These are phyloP conservation scores for Plutomurus gul DNA, from an alignment of 1,140 invertebrate genomes.

Conservation along the genomic window DNA sequence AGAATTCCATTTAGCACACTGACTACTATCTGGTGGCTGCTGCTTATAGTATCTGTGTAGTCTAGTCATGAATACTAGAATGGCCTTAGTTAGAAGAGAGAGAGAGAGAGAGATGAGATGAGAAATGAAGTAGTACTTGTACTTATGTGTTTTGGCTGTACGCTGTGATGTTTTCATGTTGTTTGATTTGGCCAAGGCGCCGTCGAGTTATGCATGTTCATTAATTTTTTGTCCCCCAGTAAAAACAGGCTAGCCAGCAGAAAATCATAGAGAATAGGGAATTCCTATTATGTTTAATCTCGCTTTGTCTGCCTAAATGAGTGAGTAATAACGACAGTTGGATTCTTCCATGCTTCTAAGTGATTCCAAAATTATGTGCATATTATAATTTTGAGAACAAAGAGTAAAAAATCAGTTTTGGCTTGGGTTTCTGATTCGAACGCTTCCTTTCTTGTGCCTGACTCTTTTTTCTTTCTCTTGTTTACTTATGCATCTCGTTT, in stretches of 20 bases:
- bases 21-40: background rate
- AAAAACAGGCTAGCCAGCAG: background rate
- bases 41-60: background rate
- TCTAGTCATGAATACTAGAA: conserved; percentile 8
- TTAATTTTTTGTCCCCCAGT: conserved; percentile 9
- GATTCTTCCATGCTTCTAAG: conserved; percentile 1
- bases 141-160: background rate
- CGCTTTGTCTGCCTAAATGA: conserved; percentile 13
- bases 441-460: too few species aligned
- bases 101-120: background rate
- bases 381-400: background rate
- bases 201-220: conserved; percentile 29
- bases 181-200: conserved; percentile 22
- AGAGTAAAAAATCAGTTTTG: background rate
- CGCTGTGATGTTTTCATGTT: too few species aligned
- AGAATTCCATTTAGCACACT: background rate
- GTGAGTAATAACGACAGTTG: conserved; percentile 19
- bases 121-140: background rate
- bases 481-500: too few species aligned
- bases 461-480: too few species aligned
- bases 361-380: background rate
- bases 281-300: conserved; percentile 7
- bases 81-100: background rate
- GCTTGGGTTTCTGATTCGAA: background rate
- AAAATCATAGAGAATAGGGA: conserved; percentile 3